Conservation (phyloP, 2,888 invertebrate species). For the Ptychoptera albimana region DNA sequence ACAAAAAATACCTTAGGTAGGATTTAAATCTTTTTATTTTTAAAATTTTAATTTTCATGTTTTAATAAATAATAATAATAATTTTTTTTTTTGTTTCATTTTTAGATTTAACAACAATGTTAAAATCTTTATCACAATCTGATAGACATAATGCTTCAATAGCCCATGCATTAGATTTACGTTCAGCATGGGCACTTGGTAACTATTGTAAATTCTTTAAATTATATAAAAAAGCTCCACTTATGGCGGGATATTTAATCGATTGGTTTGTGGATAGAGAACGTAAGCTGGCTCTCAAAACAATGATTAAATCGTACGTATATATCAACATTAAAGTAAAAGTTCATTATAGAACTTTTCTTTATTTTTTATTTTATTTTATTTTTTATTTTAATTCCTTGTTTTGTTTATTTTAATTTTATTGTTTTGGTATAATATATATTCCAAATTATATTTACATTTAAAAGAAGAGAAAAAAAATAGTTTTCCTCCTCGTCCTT, state of each 20-base stretch:
- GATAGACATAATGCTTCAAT: conserved; percentile 72
- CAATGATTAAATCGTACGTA: conserved; percentile 95
- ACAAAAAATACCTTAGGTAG: conserved; percentile 93
- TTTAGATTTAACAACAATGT: conserved; percentile 81
- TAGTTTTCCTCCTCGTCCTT: no score
- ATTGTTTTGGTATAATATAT: not conserved
- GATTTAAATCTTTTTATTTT: conserved; percentile 12
- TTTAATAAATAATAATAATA: conserved; percentile 2
- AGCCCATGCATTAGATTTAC: conserved; percentile 69
- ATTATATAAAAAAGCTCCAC: conserved; percentile 74
- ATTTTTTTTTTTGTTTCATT: conserved; percentile 5
- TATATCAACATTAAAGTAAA: conserved; percentile 9
- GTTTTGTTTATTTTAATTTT: not conserved
- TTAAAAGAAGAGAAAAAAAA: no score
- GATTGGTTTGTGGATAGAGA: conserved; percentile 97
- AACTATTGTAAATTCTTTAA: conserved; percentile 89
- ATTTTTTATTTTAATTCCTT: not conserved
- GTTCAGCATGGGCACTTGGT: conserved; percentile 84
- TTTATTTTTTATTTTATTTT: not conserved
- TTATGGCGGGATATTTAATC: conserved; percentile 92
- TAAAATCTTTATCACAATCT: conserved; percentile 60
- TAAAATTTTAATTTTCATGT: not conserved
- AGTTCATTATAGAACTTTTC: not conserved
- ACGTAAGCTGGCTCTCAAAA: conserved; percentile 78
- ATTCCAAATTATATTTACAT: not conserved